Conservation (phyloP, 1,140 invertebrate genomes). For the Rhopalosiphum padi region DNA sequence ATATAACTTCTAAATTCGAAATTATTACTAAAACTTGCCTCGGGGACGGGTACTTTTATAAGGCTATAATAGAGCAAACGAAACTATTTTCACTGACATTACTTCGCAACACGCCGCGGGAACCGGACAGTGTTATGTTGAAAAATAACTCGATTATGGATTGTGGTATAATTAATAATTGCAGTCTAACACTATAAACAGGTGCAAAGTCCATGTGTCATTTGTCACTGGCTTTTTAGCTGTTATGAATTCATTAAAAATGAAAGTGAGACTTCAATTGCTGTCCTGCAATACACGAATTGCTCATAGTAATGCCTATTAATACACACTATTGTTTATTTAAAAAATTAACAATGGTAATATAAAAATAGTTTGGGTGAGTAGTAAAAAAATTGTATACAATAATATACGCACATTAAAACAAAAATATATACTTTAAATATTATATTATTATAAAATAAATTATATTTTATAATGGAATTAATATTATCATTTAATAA, state of each 20-base stretch:
- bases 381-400: neutral
- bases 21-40: neutral
- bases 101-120: neutral
- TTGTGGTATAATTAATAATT: neutral
- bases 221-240: neutral
- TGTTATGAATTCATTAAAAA: neutral
- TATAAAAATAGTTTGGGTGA: neutral
- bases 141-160: neutral
- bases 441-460: too few species aligned
- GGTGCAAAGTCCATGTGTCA: neutral
- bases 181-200: neutral
- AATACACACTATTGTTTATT: neutral
- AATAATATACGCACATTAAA: neutral
- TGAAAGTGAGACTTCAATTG: neutral
- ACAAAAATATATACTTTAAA: neutral
- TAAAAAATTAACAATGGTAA: neutral
- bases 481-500: neutral
- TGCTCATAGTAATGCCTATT: neutral
- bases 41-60: neutral
- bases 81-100: neutral
- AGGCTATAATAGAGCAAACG: neutral
- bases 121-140: neutral
- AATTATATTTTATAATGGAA: neutral
- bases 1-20: neutral
- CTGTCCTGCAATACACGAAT: neutral